These are phyloP conservation scores for Diloba caeruleocephala DNA, from an alignment of 2,888 invertebrate species.

Conservation along the genomic window DNA sequence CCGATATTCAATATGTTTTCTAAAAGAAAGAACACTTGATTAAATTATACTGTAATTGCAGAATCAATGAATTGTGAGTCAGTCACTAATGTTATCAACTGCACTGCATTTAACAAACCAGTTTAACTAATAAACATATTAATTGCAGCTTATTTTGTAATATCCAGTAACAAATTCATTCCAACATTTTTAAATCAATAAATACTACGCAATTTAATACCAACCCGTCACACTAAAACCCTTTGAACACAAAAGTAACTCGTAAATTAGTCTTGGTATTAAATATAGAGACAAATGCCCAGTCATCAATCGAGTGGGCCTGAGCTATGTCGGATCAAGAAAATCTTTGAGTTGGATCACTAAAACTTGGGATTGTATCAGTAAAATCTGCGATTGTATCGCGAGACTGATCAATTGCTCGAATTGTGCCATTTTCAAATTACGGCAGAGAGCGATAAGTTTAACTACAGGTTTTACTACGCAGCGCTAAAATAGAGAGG, in stretches of 20 bases:
- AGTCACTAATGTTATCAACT: too few species aligned
- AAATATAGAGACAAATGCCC: conserved; percentile 31
- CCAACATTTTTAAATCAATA: conserved; percentile 15
- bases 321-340: conserved; percentile 14
- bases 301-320: conserved; percentile 18
- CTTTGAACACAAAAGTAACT: conserved; percentile 23
- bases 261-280: conserved; percentile 21
- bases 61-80: too few species aligned
- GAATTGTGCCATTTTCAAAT: conserved; percentile 66
- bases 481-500: conserved; percentile 52
- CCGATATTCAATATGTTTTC: too few species aligned
- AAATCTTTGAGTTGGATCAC: conserved; percentile 15
- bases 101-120: too few species aligned
- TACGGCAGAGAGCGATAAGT: conserved; percentile 57
- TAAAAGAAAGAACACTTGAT: too few species aligned
- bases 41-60: too few species aligned
- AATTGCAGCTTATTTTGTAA: too few species aligned
- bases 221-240: conserved; percentile 9
- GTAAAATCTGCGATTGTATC: conserved; percentile 42
- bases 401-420: conserved; percentile 61
- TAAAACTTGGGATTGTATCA: conserved; percentile 21
- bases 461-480: conserved; percentile 62
- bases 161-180: neutral
- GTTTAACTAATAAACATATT: too few species aligned
- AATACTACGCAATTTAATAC: conserved; percentile 19